Conservation (phyloP, 2,888 invertebrate species). For the Dorcus hopei region DNA sequence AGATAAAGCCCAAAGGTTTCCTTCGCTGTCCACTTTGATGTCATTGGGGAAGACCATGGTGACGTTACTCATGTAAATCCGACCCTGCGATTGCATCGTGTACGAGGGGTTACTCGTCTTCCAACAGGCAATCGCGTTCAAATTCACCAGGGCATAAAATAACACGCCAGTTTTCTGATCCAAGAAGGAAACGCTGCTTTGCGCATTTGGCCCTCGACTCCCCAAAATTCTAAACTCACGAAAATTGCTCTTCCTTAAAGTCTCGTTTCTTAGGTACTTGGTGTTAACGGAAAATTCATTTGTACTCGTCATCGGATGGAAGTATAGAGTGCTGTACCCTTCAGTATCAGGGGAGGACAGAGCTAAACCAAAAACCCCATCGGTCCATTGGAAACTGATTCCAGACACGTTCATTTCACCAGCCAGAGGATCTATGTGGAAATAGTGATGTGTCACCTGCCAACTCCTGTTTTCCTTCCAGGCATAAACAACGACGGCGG, state of each 20-base stretch:
- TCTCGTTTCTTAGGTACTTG: constrained; percentile 60
- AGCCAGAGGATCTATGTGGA: constrained; percentile 58
- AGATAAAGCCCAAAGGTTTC: constrained; percentile 71
- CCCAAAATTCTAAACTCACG: constrained; percentile 66
- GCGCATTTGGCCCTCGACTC: constrained; percentile 67
- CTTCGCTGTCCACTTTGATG: constrained; percentile 69
- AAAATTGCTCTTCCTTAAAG: constrained; percentile 55
- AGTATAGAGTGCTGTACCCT: constrained; percentile 70
- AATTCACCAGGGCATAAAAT: constrained; percentile 71
- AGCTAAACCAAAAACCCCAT: constrained; percentile 74
- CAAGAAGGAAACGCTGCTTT: constrained; percentile 70
- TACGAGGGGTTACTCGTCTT: constrained; percentile 66
- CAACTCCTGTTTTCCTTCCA: constrained; percentile 70
- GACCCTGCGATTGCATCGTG: constrained; percentile 66
- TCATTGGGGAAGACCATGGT: constrained; percentile 77
- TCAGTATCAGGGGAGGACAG: constrained; percentile 62
- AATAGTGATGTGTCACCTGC: constrained; percentile 63
- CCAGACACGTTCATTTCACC: constrained; percentile 72
- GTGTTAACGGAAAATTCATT: constrained; percentile 76
- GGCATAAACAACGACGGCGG: constrained; percentile 73
- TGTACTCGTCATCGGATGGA: constrained; percentile 75
- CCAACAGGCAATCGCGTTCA: constrained; percentile 79
- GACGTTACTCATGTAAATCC: constrained; percentile 67
- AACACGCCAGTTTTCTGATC: constrained; percentile 69
- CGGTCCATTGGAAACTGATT: constrained; percentile 70